These are phyloP conservation scores for Epinephelus cyanopodus DNA, from an alignment of 2,113 vertebrate species.

Conservation along the genomic window DNA sequence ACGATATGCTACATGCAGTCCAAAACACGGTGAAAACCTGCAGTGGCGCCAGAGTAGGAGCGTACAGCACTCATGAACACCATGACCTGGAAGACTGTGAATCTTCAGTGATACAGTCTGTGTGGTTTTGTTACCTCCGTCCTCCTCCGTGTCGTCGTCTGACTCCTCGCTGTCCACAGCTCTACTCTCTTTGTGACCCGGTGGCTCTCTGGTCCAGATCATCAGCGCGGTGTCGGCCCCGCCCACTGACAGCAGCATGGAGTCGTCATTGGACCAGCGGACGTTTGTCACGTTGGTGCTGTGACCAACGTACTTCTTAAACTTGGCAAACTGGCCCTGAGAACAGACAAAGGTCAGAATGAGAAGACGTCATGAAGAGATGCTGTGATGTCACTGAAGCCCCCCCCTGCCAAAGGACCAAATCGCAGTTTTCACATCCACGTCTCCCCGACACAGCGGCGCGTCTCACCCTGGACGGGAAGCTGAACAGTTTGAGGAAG, in stretches of 20 bases:
- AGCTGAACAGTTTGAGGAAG: conserved; percentile 96
- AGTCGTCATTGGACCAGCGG: conserved; percentile 94
- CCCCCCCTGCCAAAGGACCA: too few relatives aligned
- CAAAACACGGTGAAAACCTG: too few relatives aligned
- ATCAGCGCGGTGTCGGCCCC: conserved; percentile 95
- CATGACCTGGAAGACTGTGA: too few relatives aligned
- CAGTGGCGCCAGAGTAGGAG: too few relatives aligned
- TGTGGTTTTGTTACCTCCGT: conserved; percentile 88
- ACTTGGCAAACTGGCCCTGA: conserved; percentile 93
- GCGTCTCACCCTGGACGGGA: conserved; percentile 91
- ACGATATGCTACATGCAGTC: too few relatives aligned
- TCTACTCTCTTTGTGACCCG: conserved; percentile 91
- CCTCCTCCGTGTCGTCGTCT: conserved; percentile 93
- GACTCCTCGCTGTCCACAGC: conserved; percentile 97
- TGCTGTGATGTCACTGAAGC: too few relatives aligned
- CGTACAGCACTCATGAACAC: too few relatives aligned
- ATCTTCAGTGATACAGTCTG: too few relatives aligned
- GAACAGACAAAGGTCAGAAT: not conserved
- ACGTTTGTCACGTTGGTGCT: conserved; percentile 96
- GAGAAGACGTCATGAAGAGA: not conserved
- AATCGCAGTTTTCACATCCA: too few relatives aligned
- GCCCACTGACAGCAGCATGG: conserved; percentile 92
- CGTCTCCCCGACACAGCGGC: too few relatives aligned
- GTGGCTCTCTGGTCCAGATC: conserved; percentile 95
- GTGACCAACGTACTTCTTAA: conserved; percentile 97